Evolutionary conservation across 2,888 invertebrate species (phyloP), one percentile per base, ranked within the genome.

Genomic region (Chloroclysta siterata): DNA sequence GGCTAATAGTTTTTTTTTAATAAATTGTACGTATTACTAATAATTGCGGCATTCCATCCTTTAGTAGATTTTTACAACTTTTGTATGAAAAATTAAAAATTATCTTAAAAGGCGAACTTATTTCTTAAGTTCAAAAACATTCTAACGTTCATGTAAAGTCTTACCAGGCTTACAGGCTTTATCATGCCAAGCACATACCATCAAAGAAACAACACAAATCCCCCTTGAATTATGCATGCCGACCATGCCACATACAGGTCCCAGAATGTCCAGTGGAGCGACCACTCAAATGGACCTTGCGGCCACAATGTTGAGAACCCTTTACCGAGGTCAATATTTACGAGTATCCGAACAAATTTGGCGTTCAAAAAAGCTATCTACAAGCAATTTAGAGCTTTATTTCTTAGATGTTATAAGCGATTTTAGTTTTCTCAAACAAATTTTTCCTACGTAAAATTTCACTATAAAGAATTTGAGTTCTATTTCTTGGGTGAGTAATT

Each of bases 251-350:
- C 15, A 50, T 65, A 62, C 73, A 70, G 64, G 59, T 60, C 54
- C 68, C 71, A 60, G 67, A 22, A 68, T 72, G 72, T 60, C 70
- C 70, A 63, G 39, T 63, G 53, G 61, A 71, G 67, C 74, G 70
- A 11, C 63, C 70, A 57, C 66, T 72, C 64, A 72, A 74, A 72
- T 69, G 72, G 69, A 65, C 70, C 74, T 69, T 63, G 59, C 58
- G 66, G 58, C 72, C 66, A 61, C 59, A 78, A 72, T 72, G 72
- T 58, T 63, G 70, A 77, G 79, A 82, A 83, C 83, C 84, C 87
- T 83, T 85, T 85, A 72, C 75, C 65, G 69, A 74, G 79, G 79
- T 82, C 83, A 82, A 82, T 87, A 87, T 88, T 88, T 88, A 88
- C 86, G 79, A 78, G 79, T 69, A 75, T 78, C 76, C 72, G 75